Base-by-base conservation (phyloP, 2,113 vertebrate genomes). In the Leucopternis melanops region DNA sequence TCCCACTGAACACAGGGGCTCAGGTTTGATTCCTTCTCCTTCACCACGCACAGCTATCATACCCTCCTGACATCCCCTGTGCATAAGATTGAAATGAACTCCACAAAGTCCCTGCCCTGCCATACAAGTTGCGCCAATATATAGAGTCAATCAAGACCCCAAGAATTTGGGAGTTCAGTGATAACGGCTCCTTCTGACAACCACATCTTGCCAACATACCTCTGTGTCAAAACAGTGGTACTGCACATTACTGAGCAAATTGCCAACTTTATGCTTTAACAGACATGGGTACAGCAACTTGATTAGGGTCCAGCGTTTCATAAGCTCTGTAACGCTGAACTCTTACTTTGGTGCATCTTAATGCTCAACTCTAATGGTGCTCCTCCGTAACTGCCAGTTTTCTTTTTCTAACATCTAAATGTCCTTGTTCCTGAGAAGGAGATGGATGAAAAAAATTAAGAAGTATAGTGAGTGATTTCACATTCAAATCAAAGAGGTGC, bases 401-500 rank as follows among this genome's bases (percentile, higher is more conserved):
- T 25, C 26, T 83, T 61, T 40, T 27, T 55, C 82, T 91, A 86
- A 75, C 81, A 88, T 73, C 67, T 75, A 81, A 78, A 86, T 8
- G 47, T 44, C 88, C 90, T 96, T 95, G 75, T 65, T 88, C 81
- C 80, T 50, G 22, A 92, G 91, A 59, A 85, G 13, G 58, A 77
- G 57, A 90, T 38, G 63, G 50, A 79, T 8, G 34, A 79, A 58
- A 84, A 84, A 88, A 83, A 70, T 27, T 67, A 52, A 78, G 91
- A 78, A 90, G 69, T 74, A 84, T 55, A 89, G 78, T 65, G 82
- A 96, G 92, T 93, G 94, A 97, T 97, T 97, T 96, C 93, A 92
- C 95, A 81, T 94, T 97, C 87, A 97, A 98, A 96, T 97, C 97
- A 97, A 97, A 98, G 92, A 89, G 71, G 73, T 96, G 92, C 94